Percentiles rank a stretch among this genome's conserved stretches.
Evolutionary conservation across 1,140 invertebrate genomes (phyloP).

Genomic region (Lepidotrigona ventralis): DNA sequence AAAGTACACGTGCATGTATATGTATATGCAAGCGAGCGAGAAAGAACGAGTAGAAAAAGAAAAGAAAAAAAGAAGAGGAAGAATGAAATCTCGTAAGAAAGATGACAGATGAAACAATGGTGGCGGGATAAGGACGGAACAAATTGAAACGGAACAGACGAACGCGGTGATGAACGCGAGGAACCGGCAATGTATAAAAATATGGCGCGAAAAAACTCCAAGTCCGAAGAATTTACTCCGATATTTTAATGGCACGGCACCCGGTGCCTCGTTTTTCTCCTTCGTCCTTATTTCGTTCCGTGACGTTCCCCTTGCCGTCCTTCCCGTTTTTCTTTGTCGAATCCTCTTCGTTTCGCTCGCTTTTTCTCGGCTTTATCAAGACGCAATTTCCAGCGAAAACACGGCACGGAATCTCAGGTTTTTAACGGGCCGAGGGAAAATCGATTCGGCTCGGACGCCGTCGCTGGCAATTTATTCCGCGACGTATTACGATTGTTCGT

Average conservation of each 20-base stretch:
- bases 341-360: not conserved
- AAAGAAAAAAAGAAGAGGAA: not conserved
- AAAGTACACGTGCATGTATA: not conserved
- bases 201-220: conserved; percentile 13
- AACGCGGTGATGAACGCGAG: conserved; percentile 16
- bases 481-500: conserved; percentile 16
- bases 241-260: conserved; percentile 16
- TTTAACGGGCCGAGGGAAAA: conserved; percentile 30
- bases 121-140: conserved; percentile 7
- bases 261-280: not conserved
- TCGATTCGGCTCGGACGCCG: conserved; percentile 43
- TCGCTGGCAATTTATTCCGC: conserved; percentile 38
- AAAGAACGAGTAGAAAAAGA: not conserved
- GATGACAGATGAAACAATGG: conserved; percentile 19
- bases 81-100: not conserved
- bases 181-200: conserved; percentile 40
- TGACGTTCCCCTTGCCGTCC: not conserved
- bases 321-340: conserved; percentile 24
- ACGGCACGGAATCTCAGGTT: conserved; percentile 17
- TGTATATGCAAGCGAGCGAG: no score
- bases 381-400: conserved; percentile 31
- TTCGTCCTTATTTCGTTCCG: conserved; percentile 9
- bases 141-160: conserved; percentile 35
- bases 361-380: conserved; percentile 39
- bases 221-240: not conserved